Percentiles rank a stretch among this genome's conserved stretches.
Evolutionary conservation across 1,140 invertebrate genomes (phyloP).

Genomic region (Aphaenogaster floridana): DNA sequence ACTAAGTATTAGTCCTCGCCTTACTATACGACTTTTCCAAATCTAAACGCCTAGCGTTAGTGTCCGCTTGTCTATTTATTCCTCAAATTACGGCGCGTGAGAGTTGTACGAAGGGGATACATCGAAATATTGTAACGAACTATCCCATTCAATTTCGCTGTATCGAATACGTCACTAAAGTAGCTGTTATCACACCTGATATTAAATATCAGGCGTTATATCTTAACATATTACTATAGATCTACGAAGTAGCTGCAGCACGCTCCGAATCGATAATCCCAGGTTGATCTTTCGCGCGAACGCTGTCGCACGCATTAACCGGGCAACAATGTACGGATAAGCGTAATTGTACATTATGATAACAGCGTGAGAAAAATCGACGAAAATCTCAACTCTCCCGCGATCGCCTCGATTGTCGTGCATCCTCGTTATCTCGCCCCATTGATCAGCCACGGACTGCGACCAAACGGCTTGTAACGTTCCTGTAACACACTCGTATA

Average conservation of each 20-base stretch:
- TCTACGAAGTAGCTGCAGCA: neutral
- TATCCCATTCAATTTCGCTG: neutral
- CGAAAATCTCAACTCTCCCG: slow-evolving; percentile 79
- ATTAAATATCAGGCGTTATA: slow-evolving; percentile 26
- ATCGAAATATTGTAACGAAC: slow-evolving; percentile 1
- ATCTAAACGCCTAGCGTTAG: neutral
- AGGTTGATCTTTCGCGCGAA: slow-evolving; percentile 23
- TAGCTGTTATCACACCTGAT: neutral
- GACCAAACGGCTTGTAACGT: slow-evolving; percentile 27
- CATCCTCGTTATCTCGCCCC: slow-evolving; percentile 74
- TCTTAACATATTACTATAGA: slow-evolving; percentile 16
- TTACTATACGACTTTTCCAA: neutral
- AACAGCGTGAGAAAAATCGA: slow-evolving; percentile 77
- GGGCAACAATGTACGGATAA: slow-evolving; percentile 23
- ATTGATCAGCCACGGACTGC: slow-evolving; percentile 66
- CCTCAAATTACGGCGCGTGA: neutral
- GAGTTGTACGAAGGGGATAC: neutral
- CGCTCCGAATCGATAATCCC: neutral
- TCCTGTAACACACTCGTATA: slow-evolving; percentile 69
- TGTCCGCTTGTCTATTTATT: slow-evolving; percentile 18
- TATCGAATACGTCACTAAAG: neutral
- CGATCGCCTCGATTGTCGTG: slow-evolving; percentile 69
- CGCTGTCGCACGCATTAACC: slow-evolving; percentile 67
- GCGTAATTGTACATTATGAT: slow-evolving; percentile 31
- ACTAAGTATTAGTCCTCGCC: neutral